These are phyloP conservation scores for Epizoanthus ramosus DNA, from an alignment of 92 coral and sea anemone species.

Conservation along the genomic window DNA sequence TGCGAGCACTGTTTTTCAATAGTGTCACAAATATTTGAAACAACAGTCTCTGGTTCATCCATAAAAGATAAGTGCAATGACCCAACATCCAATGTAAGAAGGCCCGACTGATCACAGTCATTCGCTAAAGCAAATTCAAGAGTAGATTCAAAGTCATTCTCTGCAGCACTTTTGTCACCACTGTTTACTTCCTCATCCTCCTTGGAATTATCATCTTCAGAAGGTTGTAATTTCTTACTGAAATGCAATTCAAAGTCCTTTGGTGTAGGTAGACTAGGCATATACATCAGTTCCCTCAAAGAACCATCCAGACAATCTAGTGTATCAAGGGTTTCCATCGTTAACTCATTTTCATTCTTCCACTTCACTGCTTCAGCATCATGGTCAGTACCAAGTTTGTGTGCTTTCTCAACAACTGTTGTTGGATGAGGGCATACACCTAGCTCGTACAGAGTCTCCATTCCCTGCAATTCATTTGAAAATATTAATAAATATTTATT, in stretches of 20 bases:
- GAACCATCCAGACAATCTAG: background rate
- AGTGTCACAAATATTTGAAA: slow-evolving; percentile 1
- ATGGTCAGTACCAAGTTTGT: slow-evolving; percentile 1
- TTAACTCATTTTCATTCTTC: slow-evolving; percentile 3
- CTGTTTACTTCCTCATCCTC: background rate
- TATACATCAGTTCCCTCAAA: background rate
- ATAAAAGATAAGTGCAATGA: slow-evolving; percentile 26
- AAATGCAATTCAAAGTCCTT: slow-evolving; percentile 32
- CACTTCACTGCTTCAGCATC: slow-evolving; percentile 1
- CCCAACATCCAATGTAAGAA: slow-evolving; percentile 15
- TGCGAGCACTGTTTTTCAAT: background rate
- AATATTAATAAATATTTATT: too few relatives aligned
- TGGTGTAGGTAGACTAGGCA: slow-evolving; percentile 24
- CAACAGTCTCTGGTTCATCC: slow-evolving; percentile 2
- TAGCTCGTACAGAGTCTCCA: slow-evolving; percentile 16
- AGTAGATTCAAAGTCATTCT: slow-evolving; percentile 1
- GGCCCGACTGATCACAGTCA: background rate
- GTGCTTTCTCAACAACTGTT: background rate
- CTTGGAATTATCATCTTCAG: background rate
- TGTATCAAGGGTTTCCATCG: slow-evolving; percentile 5
- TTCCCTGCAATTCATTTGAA: slow-evolving; percentile 18
- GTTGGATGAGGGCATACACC: slow-evolving; percentile 22
- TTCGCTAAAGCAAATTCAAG: background rate
- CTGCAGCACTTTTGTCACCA: background rate
- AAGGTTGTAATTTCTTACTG: background rate